Conservation (phyloP, 2,888 invertebrate species). For the Leptopilina drosophilae region DNA sequence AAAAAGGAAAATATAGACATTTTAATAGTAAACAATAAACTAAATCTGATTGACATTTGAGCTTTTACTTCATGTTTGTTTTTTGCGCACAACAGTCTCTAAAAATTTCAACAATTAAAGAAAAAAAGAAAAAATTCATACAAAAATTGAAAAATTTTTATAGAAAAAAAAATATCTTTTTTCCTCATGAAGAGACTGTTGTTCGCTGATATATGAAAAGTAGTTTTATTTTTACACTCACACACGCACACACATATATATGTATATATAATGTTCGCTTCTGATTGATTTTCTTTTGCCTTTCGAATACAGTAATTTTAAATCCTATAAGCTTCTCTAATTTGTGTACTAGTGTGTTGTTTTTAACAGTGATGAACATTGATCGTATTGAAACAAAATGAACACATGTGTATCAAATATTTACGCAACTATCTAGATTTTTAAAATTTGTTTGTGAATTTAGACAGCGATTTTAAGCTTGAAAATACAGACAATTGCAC, state of each 20-base stretch:
- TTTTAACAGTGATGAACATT: conserved; percentile 11
- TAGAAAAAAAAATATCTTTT: not conserved
- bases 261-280: not conserved
- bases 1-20: not conserved
- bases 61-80: conserved; percentile 17
- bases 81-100: conserved; percentile 21
- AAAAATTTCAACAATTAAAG: not conserved
- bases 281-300: not conserved
- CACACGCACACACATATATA: conserved; percentile 3
- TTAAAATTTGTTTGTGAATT: not conserved
- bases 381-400: conserved; percentile 15
- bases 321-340: conserved; percentile 31
- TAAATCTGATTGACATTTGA: conserved; percentile 25
- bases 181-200: not conserved
- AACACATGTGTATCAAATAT: not conserved
- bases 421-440: conserved; percentile 5
- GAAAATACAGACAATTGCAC: conserved; percentile 32
- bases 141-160: conserved; percentile 1
- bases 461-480: conserved; percentile 26
- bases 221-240: conserved; percentile 1
- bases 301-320: conserved; percentile 6
- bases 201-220: conserved; percentile 22
- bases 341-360: conserved; percentile 14
- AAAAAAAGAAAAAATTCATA: not conserved
- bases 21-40: conserved; percentile 7